phyloP scores from a whole-genome alignment of 2,797 vertebrate genomes.

The Manis crassicaudata region DNA sequence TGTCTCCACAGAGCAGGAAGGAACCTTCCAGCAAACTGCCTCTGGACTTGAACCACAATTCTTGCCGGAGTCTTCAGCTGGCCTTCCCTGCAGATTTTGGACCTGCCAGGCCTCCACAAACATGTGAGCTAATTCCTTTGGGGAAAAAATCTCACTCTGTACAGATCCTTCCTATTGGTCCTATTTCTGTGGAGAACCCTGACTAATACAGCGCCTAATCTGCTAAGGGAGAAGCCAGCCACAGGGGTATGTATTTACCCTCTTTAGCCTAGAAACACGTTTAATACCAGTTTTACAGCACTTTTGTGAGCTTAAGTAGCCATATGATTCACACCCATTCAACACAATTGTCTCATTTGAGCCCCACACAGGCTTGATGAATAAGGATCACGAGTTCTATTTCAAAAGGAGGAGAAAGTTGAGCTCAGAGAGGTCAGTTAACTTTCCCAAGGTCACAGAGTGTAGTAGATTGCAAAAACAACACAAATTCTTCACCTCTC shows the following conservation, averaged over 20 bases:
- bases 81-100: not conserved
- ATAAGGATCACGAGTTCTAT: not conserved
- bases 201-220: not conserved
- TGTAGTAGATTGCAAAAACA: not conserved
- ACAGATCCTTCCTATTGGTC: not conserved
- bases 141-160: not conserved
- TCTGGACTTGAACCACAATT: not conserved
- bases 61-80: not conserved
- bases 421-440: not conserved
- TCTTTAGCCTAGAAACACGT: not conserved
- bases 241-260: not conserved
- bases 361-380: not conserved
- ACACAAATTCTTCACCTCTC: not conserved
- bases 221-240: not conserved
- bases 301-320: not conserved
- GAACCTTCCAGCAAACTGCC: not conserved
- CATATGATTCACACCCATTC: not conserved
- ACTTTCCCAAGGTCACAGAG: not conserved
- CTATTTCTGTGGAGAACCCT: slow-evolving; percentile 17
- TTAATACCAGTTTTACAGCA: not conserved
- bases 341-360: not conserved
- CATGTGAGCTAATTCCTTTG: not conserved
- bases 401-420: not conserved
- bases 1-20: not conserved
- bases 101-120: not conserved